These are phyloP conservation scores for Hippasteria phrygiana DNA, from an alignment of 53 echinoderm and acorn worm genomes.

Conservation along the genomic window DNA sequence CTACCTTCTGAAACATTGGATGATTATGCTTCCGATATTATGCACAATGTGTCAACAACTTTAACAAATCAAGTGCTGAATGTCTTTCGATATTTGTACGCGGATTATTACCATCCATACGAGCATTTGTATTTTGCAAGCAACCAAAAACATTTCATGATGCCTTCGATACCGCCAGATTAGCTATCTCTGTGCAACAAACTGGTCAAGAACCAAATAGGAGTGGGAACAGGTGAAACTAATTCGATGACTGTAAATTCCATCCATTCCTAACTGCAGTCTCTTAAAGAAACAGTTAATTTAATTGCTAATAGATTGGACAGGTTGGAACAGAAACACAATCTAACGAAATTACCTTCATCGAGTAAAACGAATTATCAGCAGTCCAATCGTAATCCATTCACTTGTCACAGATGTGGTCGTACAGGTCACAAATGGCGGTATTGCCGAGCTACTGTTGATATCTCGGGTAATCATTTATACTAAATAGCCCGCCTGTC, in stretches of 20 bases:
- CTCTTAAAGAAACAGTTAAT: not conserved
- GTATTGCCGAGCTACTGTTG: not conserved
- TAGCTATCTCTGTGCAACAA: not conserved
- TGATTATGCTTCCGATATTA: constrained; percentile 10
- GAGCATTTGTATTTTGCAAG: constrained; percentile 40
- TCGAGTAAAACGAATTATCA: not conserved
- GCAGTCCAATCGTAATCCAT: not conserved
- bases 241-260: not conserved
- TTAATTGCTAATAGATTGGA: not conserved
- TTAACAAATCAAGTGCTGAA: not conserved
- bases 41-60: not conserved
- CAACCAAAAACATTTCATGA: constrained; percentile 30
- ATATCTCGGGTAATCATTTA: constrained; percentile 2
- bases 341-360: not conserved
- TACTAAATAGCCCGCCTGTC: not conserved
- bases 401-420: constrained; percentile 5
- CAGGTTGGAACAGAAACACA: not conserved
- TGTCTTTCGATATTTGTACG: constrained; percentile 21
- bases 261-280: not conserved
- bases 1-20: no score
- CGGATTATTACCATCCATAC: constrained; percentile 22
- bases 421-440: constrained; percentile 10
- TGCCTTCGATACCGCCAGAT: not conserved
- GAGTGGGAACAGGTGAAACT: not conserved
- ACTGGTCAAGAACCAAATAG: not conserved